Evolutionary conservation across 2,113 vertebrate genomes (phyloP).

Genomic region (Hyperopisus bebe): DNA sequence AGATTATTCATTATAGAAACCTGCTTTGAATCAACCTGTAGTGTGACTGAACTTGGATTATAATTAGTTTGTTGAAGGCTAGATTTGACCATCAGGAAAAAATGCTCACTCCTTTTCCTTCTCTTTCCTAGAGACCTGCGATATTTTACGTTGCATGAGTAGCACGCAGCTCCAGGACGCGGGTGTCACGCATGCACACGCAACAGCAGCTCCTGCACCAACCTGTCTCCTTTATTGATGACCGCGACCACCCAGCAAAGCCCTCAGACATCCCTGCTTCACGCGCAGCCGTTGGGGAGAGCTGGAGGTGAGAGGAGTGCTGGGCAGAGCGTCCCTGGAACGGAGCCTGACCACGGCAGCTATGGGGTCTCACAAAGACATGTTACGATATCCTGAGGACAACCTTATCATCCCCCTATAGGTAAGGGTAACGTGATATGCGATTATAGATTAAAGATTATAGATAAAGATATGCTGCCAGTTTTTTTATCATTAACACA

Average conservation of each 20-base stretch:
- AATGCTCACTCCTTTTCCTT: neutral
- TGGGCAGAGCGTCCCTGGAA: conserved; percentile 48
- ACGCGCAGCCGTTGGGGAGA: conserved; percentile 36
- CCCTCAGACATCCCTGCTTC: neutral
- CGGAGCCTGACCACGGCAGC: neutral
- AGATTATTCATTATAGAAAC: neutral
- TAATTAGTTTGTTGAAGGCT: neutral
- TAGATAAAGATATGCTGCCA: neutral
- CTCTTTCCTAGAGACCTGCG: neutral
- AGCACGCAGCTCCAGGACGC: neutral
- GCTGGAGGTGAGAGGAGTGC: conserved; percentile 34
- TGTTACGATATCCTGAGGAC: neutral
- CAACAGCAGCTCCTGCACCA: neutral
- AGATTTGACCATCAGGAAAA: neutral
- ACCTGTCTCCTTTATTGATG: neutral
- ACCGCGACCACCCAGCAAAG: neutral
- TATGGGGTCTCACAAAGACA: neutral
- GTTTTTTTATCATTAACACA: neutral
- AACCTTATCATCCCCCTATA: neutral
- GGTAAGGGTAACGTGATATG: neutral
- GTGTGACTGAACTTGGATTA: neutral
- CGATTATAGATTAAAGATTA: neutral
- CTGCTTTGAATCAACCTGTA: neutral
- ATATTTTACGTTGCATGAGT: neutral
- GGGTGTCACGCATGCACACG: neutral